Evolutionary conservation across 1,140 invertebrate species (phyloP), one percentile per base, ranked within the genome.

Genomic region (Glossosoma conforme): DNA sequence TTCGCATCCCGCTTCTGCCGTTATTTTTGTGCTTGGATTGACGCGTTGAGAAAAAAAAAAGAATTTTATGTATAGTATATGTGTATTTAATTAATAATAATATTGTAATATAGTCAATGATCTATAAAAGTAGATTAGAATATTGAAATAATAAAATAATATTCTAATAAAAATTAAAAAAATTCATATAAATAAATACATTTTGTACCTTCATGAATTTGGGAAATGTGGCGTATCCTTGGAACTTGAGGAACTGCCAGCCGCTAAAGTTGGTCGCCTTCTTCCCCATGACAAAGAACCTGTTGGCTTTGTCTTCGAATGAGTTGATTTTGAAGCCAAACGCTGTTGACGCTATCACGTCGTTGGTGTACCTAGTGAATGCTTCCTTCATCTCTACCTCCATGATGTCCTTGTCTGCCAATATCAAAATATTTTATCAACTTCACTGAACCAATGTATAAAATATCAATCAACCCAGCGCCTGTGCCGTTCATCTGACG

Each of bases 261-360:
- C 65, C 63, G 1, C 55, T 54, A 2, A 73, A 63, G 40, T 74
- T 66, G 1, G 68, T 65, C 0, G 69, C 52, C 4, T 62, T 61
- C 42, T 68, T 65, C 0, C 73, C 76, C 44, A 73, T 69, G 2
- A 65, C 25, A 38, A 65, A 73, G 59, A 79, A 77, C 22, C 75
- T 64, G 47, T 77, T 76, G 0, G 74, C 48, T 1, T 62, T 64
- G 37, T 73, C 56, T 44, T 68, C 55, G 21, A 75, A 65, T 0
- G 75, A 75, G 57, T 77, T 67, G 9, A 72, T 65, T 14, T 71
- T 63, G 0, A 79, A 59, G 1, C 77, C 77, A 52, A 79, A 79
- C 0, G 75, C 75, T 2, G 68, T 69, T 0, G 66, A 69, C 1
- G 76, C 76, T 43, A 79, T 79, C 2, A 76, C 64, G 45, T 79